phyloP scores from a whole-genome alignment of 2,888 invertebrate species.

The Cybosia mesomella region DNA sequence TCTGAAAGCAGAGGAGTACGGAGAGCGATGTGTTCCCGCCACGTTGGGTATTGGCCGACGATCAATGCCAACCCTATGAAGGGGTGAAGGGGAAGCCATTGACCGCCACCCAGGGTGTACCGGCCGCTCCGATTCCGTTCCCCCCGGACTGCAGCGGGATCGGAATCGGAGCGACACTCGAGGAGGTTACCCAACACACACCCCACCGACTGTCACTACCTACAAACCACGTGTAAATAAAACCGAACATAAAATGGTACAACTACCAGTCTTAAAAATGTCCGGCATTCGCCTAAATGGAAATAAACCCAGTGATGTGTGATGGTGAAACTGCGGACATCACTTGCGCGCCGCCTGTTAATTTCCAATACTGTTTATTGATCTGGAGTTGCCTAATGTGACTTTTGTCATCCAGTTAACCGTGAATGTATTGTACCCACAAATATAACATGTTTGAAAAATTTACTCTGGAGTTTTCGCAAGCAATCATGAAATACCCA shows the following conservation, averaged over 20 bases:
- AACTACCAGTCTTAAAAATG: constrained; percentile 52
- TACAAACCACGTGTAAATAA: background rate
- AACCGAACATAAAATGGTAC: constrained; percentile 23
- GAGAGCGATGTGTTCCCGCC: too few species aligned
- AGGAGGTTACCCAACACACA: too few species aligned
- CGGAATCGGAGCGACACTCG: too few species aligned
- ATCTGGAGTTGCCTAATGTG: constrained; percentile 60
- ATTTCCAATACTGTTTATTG: constrained; percentile 62
- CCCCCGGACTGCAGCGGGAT: too few species aligned
- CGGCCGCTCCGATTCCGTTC: too few species aligned
- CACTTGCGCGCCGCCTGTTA: constrained; percentile 38
- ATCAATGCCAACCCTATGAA: too few species aligned
- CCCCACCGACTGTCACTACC: background rate
- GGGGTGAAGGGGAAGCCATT: too few species aligned
- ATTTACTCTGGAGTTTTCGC: constrained; percentile 19
- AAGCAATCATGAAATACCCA: constrained; percentile 10
- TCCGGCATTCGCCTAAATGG: constrained; percentile 47
- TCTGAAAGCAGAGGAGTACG: too few species aligned
- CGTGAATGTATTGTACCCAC: constrained; percentile 54
- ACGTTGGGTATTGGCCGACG: too few species aligned
- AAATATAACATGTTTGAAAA: constrained; percentile 31
- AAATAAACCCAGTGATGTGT: constrained; percentile 54
- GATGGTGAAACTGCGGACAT: constrained; percentile 35
- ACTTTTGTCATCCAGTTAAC: constrained; percentile 51
- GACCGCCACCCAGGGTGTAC: too few species aligned